Evolutionary conservation across 2,113 vertebrate genomes (phyloP), one percentile per base, ranked within the genome.

Genomic region (Lethenteron camtschaticum): DNA sequence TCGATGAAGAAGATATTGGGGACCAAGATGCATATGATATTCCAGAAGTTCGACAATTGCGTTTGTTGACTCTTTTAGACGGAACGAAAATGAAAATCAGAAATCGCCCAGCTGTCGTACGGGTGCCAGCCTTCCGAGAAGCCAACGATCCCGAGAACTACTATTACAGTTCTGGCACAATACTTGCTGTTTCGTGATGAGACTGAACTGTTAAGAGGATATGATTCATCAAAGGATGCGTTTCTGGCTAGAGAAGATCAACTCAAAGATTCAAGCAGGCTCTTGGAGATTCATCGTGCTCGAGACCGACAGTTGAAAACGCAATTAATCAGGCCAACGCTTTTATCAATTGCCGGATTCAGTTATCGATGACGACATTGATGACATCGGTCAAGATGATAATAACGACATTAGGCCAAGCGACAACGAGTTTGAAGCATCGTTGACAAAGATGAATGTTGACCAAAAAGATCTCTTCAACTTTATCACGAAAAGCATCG

Each of bases 141-240:
- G 16, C 59, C 59, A 16, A 13, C 16, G 59, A 60, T 60, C 59
- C 59, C 59, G 16, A 60, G 59, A 60, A 60, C 59, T 60, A 60
- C 59, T 60, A 60, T 60, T 60, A 60, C 59, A 60, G 59, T 60
- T 12, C 59, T 60, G 12, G 59, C 59, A 60, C 59, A 60, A 60
- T 60, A 2, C 59, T 60, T 12, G 12, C 59, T 2, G 59, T 60
- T 60, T 16, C 59, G 16, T 12, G 12, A 12, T 60, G 59, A 60
- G 16, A 12, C 12, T 16, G 16, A 60, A 16, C 59, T 60, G 59
- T 16, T 60, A 2, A 16, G 16, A 13, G 16, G 16, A 60, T 60
- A 13, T 16, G 59, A 60, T 16, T 13, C 59, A 60, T 12, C 59
- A 16, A 60, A 60, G 16, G 59, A 60, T 16, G 59, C 59, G 2